A percentile compares a stretch with the other conserved stretches of the same genome.
Evolutionary conservation across 2,888 invertebrate genomes (phyloP).

Genomic region (Melikaiella ostensackeni): DNA sequence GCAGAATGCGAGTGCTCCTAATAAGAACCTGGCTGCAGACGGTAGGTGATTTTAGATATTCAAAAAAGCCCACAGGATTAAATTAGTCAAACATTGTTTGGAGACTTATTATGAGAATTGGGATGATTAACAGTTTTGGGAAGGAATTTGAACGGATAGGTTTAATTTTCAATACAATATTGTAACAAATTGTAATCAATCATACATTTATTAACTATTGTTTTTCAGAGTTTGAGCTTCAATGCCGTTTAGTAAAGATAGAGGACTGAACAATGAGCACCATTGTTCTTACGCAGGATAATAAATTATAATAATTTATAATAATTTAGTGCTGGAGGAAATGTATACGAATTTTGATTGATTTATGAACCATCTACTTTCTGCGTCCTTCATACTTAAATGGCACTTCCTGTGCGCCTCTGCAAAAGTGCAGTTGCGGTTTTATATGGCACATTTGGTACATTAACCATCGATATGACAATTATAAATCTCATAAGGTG

Average conservation of each 20-base stretch:
- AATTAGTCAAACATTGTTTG: no score
- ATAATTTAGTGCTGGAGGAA: not conserved
- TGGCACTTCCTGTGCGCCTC: constrained; percentile 15
- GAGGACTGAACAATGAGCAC: not conserved
- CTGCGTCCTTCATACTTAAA: not conserved
- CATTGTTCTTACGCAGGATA: not conserved
- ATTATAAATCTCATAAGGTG: not conserved
- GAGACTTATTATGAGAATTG: no score
- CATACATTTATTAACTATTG: not conserved
- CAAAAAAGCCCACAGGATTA: no score
- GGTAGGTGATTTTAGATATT: no score
- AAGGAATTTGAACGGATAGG: no score
- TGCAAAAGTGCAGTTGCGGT: constrained; percentile 1
- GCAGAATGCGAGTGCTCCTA: no score
- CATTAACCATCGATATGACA: not conserved
- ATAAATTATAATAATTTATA: not conserved
- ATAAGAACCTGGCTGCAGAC: no score
- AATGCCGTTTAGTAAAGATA: not conserved
- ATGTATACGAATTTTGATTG: not conserved
- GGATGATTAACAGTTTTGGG: no score
- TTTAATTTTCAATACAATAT: no score
- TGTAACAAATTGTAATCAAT: not conserved
- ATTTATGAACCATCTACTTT: constrained; percentile 13
- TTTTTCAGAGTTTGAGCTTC: not conserved
- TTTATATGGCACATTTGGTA: constrained; percentile 5